A percentile compares a stretch with the other conserved stretches of the same genome.
Evolutionary conservation across 2,888 invertebrate species (phyloP).

Genomic region (Dorcus hopei): DNA sequence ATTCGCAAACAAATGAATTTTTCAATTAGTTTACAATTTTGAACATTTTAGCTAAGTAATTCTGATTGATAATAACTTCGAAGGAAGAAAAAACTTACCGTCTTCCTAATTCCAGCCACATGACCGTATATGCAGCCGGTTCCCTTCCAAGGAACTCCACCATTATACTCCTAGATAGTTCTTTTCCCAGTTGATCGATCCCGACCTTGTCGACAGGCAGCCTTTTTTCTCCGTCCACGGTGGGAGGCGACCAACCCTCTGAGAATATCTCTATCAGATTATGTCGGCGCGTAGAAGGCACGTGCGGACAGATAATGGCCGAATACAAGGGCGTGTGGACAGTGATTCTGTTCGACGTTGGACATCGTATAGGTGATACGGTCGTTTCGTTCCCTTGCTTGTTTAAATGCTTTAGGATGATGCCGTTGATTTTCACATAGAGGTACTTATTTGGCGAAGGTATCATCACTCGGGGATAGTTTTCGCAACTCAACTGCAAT

Average conservation of each 20-base stretch:
- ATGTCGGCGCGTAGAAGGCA: slow-evolving; percentile 54
- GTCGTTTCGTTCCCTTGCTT: slow-evolving; percentile 58
- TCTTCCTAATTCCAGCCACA: slow-evolving; percentile 80
- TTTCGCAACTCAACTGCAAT: slow-evolving; percentile 73
- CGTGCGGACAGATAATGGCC: slow-evolving; percentile 60
- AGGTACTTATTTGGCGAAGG: slow-evolving; percentile 72
- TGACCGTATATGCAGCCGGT: slow-evolving; percentile 69
- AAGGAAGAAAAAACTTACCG: slow-evolving; percentile 44
- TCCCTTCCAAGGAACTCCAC: slow-evolving; percentile 79
- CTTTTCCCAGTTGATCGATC: slow-evolving; percentile 59
- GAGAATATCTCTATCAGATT: slow-evolving; percentile 79
- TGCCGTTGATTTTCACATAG: slow-evolving; percentile 74
- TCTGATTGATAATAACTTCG: too few relatives aligned
- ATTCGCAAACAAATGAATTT: too few relatives aligned
- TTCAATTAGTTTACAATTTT: too few relatives aligned
- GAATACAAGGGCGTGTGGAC: slow-evolving; percentile 65
- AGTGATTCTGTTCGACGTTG: slow-evolving; percentile 74
- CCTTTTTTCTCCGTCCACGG: slow-evolving; percentile 43
- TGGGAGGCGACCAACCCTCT: slow-evolving; percentile 68
- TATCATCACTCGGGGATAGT: slow-evolving; percentile 76
- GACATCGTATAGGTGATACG: slow-evolving; percentile 57
- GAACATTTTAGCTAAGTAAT: too few relatives aligned
- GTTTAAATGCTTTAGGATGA: slow-evolving; percentile 47
- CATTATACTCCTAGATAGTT: slow-evolving; percentile 66
- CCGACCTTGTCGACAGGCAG: slow-evolving; percentile 51